Percentiles rank a stretch among this genome's conserved stretches.
phyloP scores from a whole-genome alignment of 2,113 vertebrate species.

The Erythrolamprus reginae region DNA sequence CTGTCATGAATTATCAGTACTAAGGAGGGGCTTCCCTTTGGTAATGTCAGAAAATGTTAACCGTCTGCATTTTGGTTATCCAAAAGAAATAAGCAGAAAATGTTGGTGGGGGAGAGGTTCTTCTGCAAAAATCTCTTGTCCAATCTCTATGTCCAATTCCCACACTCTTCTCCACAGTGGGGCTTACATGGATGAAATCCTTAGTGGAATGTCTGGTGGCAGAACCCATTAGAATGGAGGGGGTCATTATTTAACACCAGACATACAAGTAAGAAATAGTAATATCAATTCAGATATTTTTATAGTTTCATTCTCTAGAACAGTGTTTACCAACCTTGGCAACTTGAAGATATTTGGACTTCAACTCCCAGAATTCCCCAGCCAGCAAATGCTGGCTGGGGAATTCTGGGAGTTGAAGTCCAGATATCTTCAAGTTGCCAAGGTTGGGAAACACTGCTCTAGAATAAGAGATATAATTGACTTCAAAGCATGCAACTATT shows the following conservation, averaged over 20 bases:
- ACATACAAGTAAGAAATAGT: background rate
- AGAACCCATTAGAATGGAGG: background rate
- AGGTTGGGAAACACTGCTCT: too few relatives aligned
- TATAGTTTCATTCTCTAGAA: background rate
- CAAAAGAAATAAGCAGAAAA: conserved; percentile 46
- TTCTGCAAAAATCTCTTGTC: background rate
- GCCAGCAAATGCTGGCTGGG: too few relatives aligned
- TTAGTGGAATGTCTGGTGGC: background rate
- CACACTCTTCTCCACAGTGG: background rate
- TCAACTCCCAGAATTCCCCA: too few relatives aligned
- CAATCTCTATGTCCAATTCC: background rate
- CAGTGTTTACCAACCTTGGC: too few relatives aligned
- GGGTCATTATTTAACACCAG: background rate
- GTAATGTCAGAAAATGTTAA: conserved; percentile 55
- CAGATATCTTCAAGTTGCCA: too few relatives aligned
- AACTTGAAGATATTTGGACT: too few relatives aligned
- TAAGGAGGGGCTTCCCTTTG: conserved; percentile 54
- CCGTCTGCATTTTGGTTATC: conserved; percentile 38
- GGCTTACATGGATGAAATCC: background rate
- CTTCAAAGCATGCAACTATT: background rate
- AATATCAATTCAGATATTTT: conserved; percentile 5
- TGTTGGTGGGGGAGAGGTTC: background rate
- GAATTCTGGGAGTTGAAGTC: too few relatives aligned
- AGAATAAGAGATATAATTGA: background rate
- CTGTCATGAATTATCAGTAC: conserved; percentile 68